Percentiles rank a stretch among this genome's conserved stretches.
Conservation (phyloP, 2,113 vertebrate species). For the Nannobrachium achirus region DNA sequence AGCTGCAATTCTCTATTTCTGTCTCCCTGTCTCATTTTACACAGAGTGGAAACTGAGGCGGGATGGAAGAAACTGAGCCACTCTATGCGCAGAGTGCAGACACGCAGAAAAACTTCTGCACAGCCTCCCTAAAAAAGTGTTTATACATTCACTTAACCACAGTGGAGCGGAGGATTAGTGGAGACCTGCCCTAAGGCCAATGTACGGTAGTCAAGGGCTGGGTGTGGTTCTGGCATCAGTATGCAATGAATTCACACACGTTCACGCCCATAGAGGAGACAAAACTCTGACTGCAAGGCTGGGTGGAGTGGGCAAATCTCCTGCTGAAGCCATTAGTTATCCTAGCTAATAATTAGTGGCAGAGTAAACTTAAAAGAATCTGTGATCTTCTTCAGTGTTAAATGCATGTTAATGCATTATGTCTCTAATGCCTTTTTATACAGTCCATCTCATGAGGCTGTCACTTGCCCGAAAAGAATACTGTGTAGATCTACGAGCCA, state of each 20-base stretch:
- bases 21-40: neutral
- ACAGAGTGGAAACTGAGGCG: neutral
- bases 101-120: neutral
- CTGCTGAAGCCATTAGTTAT: constrained; percentile 10
- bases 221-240: constrained; percentile 43
- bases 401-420: no score
- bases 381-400: neutral
- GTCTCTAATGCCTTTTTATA: no score
- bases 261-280: constrained; percentile 13
- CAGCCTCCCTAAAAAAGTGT: constrained; percentile 3
- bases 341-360: neutral
- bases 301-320: constrained; percentile 7
- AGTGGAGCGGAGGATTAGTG: constrained; percentile 33
- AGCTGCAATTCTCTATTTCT: neutral
- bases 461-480: no score
- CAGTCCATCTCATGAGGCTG: no score
- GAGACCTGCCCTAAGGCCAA: constrained; percentile 16
- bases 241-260: constrained; percentile 25
- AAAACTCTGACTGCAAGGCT: constrained; percentile 4
- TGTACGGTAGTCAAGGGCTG: constrained; percentile 11
- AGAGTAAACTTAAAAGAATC: neutral
- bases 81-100: neutral
- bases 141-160: constrained; percentile 25
- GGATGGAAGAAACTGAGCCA: neutral
- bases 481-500: no score